Evolutionary conservation across 1,140 invertebrate genomes (phyloP).

Genomic region (Sycophaga agraensis): DNA sequence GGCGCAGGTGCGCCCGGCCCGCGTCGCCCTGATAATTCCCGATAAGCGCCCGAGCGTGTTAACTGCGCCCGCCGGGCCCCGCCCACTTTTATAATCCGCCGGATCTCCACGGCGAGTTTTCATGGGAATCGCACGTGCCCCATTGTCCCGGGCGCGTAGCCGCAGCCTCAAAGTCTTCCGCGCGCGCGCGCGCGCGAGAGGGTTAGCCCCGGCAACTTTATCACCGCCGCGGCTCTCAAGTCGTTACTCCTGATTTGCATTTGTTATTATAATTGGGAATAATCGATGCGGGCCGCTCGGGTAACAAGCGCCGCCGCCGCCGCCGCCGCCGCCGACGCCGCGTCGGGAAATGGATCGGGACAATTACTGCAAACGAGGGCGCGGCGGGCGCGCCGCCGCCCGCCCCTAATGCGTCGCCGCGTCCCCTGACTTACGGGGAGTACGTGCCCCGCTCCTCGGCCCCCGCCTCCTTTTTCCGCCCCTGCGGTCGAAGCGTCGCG

Average conservation of each 20-base stretch:
- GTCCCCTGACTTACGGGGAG: too few relatives aligned
- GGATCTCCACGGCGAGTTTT: too few relatives aligned
- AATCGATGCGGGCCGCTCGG: conserved; percentile 44
- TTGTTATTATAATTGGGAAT: conserved; percentile 57
- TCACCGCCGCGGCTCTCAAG: conserved; percentile 36
- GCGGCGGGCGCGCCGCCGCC: conserved; percentile 25
- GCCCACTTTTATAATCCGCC: conserved; percentile 13
- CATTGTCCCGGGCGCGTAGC: too few relatives aligned
- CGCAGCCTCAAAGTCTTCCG: not conserved
- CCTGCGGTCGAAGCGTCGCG: too few relatives aligned
- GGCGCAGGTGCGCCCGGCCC: too few relatives aligned
- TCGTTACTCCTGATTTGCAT: conserved; percentile 56
- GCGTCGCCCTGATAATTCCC: conserved; percentile 55
- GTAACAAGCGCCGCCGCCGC: conserved; percentile 35
- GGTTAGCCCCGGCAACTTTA: not conserved
- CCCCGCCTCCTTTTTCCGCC: not conserved
- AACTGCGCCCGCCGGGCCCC: conserved; percentile 36
- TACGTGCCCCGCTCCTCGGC: not conserved
- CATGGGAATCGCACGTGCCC: too few relatives aligned
- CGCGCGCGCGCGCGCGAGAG: not conserved
- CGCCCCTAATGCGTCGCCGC: too few relatives aligned
- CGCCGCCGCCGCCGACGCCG: too few relatives aligned
- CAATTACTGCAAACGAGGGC: conserved; percentile 40
- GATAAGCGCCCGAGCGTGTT: conserved; percentile 52
- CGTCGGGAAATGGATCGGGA: conserved; percentile 44